Conservation (phyloP, 2,113 vertebrate genomes). For the Saccopteryx leptura region DNA sequence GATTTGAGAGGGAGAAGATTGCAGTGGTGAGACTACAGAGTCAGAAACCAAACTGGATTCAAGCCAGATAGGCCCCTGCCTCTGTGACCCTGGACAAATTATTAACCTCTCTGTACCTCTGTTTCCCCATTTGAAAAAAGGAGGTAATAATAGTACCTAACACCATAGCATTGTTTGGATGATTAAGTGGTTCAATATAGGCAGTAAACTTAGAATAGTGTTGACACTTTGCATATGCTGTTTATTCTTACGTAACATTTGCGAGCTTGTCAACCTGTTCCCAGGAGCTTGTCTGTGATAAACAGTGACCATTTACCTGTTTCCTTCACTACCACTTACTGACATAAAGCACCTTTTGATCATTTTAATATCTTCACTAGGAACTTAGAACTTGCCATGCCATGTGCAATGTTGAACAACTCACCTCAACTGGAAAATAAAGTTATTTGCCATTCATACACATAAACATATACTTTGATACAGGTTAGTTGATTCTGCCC, state of each 20-base stretch:
- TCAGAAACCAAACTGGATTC: not conserved
- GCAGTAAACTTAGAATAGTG: not conserved
- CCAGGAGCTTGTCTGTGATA: not conserved
- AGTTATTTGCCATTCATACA: not conserved
- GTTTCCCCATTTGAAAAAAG: not conserved
- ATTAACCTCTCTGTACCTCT: not conserved
- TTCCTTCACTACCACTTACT: not conserved
- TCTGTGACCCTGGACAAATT: not conserved
- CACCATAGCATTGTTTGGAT: not conserved
- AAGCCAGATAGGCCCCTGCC: not conserved
- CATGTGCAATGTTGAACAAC: not conserved
- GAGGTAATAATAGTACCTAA: not conserved
- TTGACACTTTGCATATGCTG: too few species aligned
- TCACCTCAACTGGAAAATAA: not conserved
- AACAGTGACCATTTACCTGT: not conserved
- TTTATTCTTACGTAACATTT: not conserved
- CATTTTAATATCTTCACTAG: not conserved
- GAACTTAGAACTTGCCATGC: not conserved
- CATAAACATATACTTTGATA: not conserved
- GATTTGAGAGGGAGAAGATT: not conserved
- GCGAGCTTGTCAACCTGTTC: not conserved
- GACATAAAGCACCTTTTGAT: not conserved
- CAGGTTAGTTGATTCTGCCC: not conserved
- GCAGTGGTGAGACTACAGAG: not conserved
- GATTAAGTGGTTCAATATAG: not conserved